These are phyloP conservation scores for Marmota flaviventris DNA, from an alignment of 2,113 vertebrate species.

Conservation along the genomic window DNA sequence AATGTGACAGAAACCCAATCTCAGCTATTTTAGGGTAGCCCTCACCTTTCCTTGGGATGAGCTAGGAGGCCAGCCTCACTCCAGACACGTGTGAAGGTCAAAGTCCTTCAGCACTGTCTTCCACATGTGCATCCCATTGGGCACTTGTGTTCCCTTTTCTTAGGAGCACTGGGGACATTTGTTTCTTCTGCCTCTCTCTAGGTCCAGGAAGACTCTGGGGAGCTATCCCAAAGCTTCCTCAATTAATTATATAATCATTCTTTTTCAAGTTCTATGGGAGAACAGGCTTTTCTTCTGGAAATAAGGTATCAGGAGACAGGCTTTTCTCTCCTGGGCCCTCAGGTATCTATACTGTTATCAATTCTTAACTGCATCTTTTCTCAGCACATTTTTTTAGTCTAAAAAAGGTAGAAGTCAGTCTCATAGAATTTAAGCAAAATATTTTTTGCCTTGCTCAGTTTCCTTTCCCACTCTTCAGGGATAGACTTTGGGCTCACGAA, in stretches of 20 bases:
- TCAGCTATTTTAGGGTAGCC: not conserved
- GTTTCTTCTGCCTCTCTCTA: not conserved
- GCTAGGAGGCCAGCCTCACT: not conserved
- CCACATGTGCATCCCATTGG: not conserved
- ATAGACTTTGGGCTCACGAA: not conserved
- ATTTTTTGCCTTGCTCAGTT: not conserved
- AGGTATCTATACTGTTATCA: not conserved
- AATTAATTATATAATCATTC: not conserved
- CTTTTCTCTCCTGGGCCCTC: not conserved
- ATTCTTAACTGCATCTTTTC: not conserved
- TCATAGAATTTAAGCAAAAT: slow-evolving; percentile 26
- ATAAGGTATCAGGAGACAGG: not conserved
- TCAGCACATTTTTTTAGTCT: not conserved
- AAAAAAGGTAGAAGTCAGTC: not conserved
- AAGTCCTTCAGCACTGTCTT: not conserved
- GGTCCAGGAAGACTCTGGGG: not conserved
- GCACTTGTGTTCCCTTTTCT: not conserved
- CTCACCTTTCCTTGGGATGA: not conserved
- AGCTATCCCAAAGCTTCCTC: not conserved
- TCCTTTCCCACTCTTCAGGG: not conserved
- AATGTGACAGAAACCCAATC: not conserved
- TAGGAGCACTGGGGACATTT: not conserved
- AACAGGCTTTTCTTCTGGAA: too few relatives aligned
- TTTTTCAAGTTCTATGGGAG: not conserved
- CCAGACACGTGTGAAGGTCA: not conserved